These are phyloP conservation scores for Phymanthus crucifer DNA, from an alignment of 92 coral and sea anemone species.

Conservation along the genomic window DNA sequence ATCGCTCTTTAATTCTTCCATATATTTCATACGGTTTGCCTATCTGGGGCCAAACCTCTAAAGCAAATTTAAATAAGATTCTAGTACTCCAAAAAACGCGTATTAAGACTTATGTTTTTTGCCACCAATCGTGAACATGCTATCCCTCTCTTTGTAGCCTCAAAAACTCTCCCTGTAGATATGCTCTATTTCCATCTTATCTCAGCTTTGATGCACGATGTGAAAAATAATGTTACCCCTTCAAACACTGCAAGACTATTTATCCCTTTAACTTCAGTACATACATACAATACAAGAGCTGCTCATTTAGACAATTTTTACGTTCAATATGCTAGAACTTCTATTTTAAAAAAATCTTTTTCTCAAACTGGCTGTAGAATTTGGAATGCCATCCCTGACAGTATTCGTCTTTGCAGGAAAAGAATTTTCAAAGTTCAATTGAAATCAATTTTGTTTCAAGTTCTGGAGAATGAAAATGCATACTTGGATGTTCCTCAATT, in stretches of 20 bases:
- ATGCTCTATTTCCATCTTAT: constrained; percentile 35
- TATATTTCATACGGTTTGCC: constrained; percentile 47
- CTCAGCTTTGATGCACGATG: constrained; percentile 51
- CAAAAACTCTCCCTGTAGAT: constrained; percentile 41
- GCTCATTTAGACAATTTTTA: too few relatives aligned
- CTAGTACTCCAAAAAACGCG: constrained; percentile 49
- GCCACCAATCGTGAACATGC: constrained; percentile 33
- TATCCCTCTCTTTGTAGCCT: constrained; percentile 37
- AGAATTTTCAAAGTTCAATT: too few relatives aligned
- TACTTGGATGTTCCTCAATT: background rate
- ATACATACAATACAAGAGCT: constrained; percentile 15
- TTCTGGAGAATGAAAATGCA: too few relatives aligned
- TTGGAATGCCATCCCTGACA: constrained; percentile 14
- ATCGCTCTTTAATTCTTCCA: constrained; percentile 55
- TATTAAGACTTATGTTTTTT: constrained; percentile 45
- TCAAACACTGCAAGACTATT: constrained; percentile 41
- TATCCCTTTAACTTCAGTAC: background rate
- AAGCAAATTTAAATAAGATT: constrained; percentile 43
- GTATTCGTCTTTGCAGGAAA: too few relatives aligned
- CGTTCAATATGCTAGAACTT: too few relatives aligned
- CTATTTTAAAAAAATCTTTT: constrained; percentile 26
- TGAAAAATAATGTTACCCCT: constrained; percentile 36
- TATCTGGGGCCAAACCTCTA: constrained; percentile 58
- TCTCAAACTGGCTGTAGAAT: constrained; percentile 21
- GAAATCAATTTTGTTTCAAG: too few relatives aligned